phyloP scores from a whole-genome alignment of 2,113 vertebrate species.

The Nycticebus coucang region DNA sequence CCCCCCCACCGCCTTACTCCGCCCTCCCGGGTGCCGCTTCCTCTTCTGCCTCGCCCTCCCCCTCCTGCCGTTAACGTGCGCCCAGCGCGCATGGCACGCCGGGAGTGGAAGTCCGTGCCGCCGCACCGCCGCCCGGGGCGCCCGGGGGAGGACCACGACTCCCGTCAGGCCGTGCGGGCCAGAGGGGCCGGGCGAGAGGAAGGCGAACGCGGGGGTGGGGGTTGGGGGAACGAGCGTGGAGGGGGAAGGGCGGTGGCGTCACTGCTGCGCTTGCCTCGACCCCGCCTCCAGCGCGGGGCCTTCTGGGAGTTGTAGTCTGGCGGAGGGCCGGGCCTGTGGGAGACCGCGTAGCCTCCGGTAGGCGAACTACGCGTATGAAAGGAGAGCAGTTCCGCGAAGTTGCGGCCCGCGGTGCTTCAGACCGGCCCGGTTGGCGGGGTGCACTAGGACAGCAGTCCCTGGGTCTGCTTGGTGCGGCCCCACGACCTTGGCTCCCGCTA shows the following conservation, averaged over 20 bases:
- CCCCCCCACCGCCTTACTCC: slow-evolving; percentile 65
- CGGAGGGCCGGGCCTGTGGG: neutral
- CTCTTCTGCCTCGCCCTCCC: slow-evolving; percentile 50
- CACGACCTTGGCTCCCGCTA: neutral
- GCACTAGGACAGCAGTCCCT: neutral
- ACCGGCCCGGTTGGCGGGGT: neutral
- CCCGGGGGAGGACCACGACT: fast-evolving
- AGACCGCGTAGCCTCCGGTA: neutral
- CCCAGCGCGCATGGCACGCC: slow-evolving; percentile 25
- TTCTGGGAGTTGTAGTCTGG: slow-evolving; percentile 77
- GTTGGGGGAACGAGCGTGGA: neutral
- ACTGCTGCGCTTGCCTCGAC: no score
- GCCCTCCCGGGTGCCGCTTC: slow-evolving; percentile 57
- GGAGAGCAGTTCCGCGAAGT: neutral
- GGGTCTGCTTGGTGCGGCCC: fast-evolving
- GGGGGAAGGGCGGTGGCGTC: neutral
- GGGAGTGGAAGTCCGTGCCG: slow-evolving; percentile 56
- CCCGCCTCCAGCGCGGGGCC: neutral
- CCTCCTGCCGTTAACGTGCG: slow-evolving; percentile 78
- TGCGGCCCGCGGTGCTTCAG: neutral
- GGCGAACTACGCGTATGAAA: slow-evolving; percentile 59
- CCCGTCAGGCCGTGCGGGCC: slow-evolving; percentile 53
- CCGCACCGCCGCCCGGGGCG: fast-evolving
- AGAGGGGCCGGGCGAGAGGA: fast-evolving
- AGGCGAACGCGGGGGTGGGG: neutral